Percentiles rank a stretch among this genome's conserved stretches.
These are phyloP conservation scores for Cosmorhoe ocellata DNA, from an alignment of 2,888 invertebrate genomes.

Conservation along the genomic window DNA sequence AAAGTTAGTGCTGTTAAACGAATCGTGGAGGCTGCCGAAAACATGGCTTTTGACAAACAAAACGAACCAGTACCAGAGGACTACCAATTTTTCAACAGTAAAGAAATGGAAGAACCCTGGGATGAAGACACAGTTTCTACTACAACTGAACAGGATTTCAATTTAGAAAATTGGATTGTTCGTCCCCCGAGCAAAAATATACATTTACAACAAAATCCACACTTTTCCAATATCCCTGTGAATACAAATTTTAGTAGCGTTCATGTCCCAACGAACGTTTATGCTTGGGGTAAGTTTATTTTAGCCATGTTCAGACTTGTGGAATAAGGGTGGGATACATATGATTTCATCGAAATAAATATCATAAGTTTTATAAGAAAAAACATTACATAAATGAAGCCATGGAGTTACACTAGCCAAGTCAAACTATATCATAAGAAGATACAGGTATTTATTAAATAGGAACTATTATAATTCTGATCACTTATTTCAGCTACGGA, in stretches of 20 bases:
- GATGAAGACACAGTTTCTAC: slow-evolving; percentile 75
- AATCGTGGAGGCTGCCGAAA: slow-evolving; percentile 94
- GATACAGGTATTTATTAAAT: no score
- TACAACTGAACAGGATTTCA: slow-evolving; percentile 79
- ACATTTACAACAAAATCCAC: slow-evolving; percentile 85
- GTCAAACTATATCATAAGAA: no score
- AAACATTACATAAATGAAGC: no score
- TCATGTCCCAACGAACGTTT: slow-evolving; percentile 98
- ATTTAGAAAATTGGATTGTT: slow-evolving; percentile 76
- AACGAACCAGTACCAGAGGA: slow-evolving; percentile 80
- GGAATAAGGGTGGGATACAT: no score
- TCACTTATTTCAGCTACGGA: slow-evolving; percentile 84
- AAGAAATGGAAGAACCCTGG: slow-evolving; percentile 84
- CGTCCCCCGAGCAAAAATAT: slow-evolving; percentile 84
- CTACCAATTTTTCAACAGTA: slow-evolving; percentile 87
- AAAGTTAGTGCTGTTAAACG: slow-evolving; percentile 94
- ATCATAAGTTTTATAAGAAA: no score
- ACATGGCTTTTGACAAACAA: slow-evolving; percentile 86
- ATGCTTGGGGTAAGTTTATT: slow-evolving; percentile 87
- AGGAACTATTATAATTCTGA: no score
- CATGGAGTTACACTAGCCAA: no score
- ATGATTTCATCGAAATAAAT: no score
- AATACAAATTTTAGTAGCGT: slow-evolving; percentile 93
- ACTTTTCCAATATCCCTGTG: slow-evolving; percentile 90
- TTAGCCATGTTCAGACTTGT: slow-evolving; percentile 5